Conservation (phyloP, 2,113 vertebrate species). For the Spermophilus dauricus region DNA sequence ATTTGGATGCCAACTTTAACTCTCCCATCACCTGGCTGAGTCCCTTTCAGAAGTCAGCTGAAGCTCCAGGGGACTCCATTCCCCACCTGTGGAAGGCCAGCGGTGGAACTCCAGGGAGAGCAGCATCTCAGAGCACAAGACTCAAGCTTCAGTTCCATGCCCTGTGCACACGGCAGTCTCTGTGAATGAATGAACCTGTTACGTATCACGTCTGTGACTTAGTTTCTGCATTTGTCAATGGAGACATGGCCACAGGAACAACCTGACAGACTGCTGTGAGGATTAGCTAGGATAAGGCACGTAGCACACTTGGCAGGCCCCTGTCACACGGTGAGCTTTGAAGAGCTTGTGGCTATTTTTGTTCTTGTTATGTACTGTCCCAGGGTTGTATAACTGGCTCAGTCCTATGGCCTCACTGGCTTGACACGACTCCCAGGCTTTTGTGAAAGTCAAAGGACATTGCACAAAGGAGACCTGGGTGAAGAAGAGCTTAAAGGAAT, state of each 20-base stretch:
- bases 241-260: neutral
- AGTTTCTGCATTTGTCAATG: neutral
- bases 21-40: neutral
- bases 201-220: neutral
- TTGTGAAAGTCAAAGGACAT: conserved; percentile 38
- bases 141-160: neutral
- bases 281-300: neutral
- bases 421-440: neutral
- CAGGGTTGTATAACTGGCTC: conserved; percentile 23
- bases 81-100: neutral
- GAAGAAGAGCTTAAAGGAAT: neutral
- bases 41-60: neutral
- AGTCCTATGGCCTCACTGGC: neutral
- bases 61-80: neutral
- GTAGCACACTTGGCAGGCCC: neutral
- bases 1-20: neutral
- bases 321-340: neutral
- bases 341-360: conserved; percentile 55
- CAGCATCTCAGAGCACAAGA: neutral
- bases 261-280: neutral
- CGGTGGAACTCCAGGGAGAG: neutral
- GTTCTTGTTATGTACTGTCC: neutral
- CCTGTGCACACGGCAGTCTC: neutral
- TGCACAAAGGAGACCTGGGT: neutral
- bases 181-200: neutral